Evolutionary conservation across 2,797 vertebrate genomes (phyloP), one percentile per base, ranked within the genome.

Genomic region (Luscinia luscinia): DNA sequence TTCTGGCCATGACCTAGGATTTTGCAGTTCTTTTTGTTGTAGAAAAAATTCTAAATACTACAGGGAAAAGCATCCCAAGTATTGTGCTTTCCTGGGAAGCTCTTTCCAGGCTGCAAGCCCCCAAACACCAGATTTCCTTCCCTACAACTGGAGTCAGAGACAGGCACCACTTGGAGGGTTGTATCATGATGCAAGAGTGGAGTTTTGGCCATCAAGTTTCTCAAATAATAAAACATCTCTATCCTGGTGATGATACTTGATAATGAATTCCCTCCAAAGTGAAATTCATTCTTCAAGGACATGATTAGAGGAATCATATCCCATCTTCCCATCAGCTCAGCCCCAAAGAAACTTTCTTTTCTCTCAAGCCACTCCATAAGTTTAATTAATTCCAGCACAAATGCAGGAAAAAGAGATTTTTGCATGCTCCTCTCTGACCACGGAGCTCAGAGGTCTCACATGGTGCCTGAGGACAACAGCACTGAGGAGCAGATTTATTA

Each of bases 271-370:
- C 54, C 9, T 87, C 19, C 45, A 52, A 23, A 45, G 34, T 43
- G 40, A 92, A 85, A 93, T 64, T 74, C 18, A 15, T 85, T 84
- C 75, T 92, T 93, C 58, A 62, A 75, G 79, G 72, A 72, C 40
- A 14, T 69, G 40, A 92, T 89, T 48, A 91, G 45, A 49, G 45
- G 41, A 78, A 81, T 73, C 51, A 59, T 52, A 75, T 66, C 54
- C 55, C 76, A 66, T 88, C 43, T 45, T 88, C 43, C 66, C 59
- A 55, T 69, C 66, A 89, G n/a, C 36, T 90, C 67, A 79, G 41
- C 27, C 43, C 77, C 58, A 55, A 72, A 75, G 73, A 86, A 48
- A 48, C 17, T 89, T 85, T 58, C 4, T 19, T 66, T 90, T 86
- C 87, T 9, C 2, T 40, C 62, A 87, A 72, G 3, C 6, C 26